Evolutionary conservation across 1,140 invertebrate species (phyloP).

Genomic region (Zaprionus nigranus): DNA sequence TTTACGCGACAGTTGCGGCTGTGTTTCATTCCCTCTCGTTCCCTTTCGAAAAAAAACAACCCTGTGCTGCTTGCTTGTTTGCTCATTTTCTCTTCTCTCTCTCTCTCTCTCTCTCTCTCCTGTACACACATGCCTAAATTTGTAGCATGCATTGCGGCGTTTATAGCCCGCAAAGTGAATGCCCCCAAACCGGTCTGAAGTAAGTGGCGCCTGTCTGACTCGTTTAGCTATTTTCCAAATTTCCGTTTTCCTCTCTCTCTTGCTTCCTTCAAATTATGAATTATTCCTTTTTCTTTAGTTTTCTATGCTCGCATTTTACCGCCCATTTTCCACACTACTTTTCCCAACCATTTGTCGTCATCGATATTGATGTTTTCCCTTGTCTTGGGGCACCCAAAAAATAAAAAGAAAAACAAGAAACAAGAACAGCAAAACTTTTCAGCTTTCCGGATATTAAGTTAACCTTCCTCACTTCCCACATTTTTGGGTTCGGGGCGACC

Average conservation of each 20-base stretch:
- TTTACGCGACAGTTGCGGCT: conserved; percentile 52
- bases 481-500: conserved; percentile 33
- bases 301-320: neutral
- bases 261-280: conserved; percentile 46
- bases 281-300: conserved; percentile 53
- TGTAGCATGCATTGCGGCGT: conserved; percentile 52
- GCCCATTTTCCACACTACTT: neutral
- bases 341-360: conserved; percentile 32
- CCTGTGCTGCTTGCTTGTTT: neutral
- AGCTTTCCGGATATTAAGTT: conserved; percentile 42
- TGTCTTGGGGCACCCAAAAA: neutral
- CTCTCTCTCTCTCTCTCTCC: neutral
- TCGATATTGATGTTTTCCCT: conserved; percentile 52
- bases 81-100: neutral
- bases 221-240: conserved; percentile 38
- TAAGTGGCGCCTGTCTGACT: conserved; percentile 52
- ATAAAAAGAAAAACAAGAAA: neutral
- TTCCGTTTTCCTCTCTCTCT: conserved; percentile 4
- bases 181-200: neutral
- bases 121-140: conserved; percentile 28
- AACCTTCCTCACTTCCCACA: conserved; percentile 28
- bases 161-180: conserved; percentile 49
- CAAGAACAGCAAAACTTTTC: conserved; percentile 31
- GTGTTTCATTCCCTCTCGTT: conserved; percentile 37
- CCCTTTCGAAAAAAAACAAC: conserved; percentile 32